Evolutionary conservation across 2,797 vertebrate genomes (phyloP).

Genomic region (Sebastes matsubarae): DNA sequence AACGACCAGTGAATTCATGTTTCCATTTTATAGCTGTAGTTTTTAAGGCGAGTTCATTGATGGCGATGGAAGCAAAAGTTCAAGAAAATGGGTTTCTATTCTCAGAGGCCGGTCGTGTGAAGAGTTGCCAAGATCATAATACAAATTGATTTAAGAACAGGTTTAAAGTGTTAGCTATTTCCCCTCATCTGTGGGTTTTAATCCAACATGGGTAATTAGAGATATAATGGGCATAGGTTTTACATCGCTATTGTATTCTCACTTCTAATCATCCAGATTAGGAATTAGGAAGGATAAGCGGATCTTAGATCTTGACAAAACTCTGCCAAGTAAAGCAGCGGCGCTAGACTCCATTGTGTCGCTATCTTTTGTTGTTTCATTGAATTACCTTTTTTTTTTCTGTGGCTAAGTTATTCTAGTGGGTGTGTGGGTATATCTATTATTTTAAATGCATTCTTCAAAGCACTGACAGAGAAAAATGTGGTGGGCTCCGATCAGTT

Average conservation of each 20-base stretch:
- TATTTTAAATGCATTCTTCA: background rate
- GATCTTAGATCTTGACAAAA: slow-evolving; percentile 45
- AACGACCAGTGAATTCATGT: slow-evolving; percentile 24
- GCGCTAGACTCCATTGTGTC: slow-evolving; percentile 15
- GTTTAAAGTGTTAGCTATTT: slow-evolving; percentile 6
- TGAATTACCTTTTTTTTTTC: slow-evolving; percentile 21
- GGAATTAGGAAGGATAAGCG: slow-evolving; percentile 35
- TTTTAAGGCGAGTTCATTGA: background rate
- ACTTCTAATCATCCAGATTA: slow-evolving; percentile 54
- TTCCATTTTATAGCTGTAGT: slow-evolving; percentile 6
- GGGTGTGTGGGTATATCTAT: background rate
- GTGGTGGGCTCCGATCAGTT: background rate
- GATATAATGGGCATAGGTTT: slow-evolving; percentile 34
- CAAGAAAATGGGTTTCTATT: background rate
- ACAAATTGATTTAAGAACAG: slow-evolving; percentile 12
- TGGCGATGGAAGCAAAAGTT: background rate
- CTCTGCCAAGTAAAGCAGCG: slow-evolving; percentile 16
- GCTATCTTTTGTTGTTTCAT: slow-evolving; percentile 30
- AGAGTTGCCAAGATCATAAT: background rate
- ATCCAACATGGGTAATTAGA: slow-evolving; percentile 32
- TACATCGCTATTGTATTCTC: slow-evolving; percentile 29
- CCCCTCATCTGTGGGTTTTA: slow-evolving; percentile 18
- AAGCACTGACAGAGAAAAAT: slow-evolving; percentile 4
- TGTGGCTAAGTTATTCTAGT: background rate
- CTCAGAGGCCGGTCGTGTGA: background rate